Base-by-base conservation (phyloP, 2,888 invertebrate genomes). In the Brenthis ino region DNA sequence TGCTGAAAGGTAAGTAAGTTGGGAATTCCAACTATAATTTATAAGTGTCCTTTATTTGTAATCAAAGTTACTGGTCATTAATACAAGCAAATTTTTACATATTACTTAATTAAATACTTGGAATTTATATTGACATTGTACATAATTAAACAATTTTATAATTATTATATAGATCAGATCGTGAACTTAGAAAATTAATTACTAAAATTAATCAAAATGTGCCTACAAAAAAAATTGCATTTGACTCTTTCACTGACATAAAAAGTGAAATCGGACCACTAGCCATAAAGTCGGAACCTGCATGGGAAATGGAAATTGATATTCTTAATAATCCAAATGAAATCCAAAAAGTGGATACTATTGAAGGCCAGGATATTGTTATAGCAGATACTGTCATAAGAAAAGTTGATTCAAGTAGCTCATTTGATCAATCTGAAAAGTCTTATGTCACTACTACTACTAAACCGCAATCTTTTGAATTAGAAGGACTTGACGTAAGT, bases 301-400 rank as follows among this genome's bases (percentile, higher is more conserved):
- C 87, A 80, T 91, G 91, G 91, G 92, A 93, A 76, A 81, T 92
- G 83, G 93, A 93, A 81, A 84, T 93, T 68, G 92, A 92, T 72
- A 68, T 81, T 12, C 67, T 85, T 0, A 76, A 79, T 5, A 77
- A 75, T 72, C 77, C 79, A n/a, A 76, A 72, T 55, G 66, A 65
- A 14, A 64, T 64, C 5, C 84, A 81, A n/a, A 76, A 72, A 16
- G 79, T 85, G 33, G 88, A 89, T 43, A 82, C 84, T 24, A 82
- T 85, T 61, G 86, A 89, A 60, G 84, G 83, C 2, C 88, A 87
- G 68, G 86, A 92, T 72, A 87, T 93, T 71, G 85, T 93, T 5
- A 93, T 93, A 73, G 93, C 93, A 6, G 88, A 93, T 64, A 93
- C 93, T 67, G 85, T 93, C 6, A 93, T 93, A 67, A 85, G 89